These are phyloP conservation scores for Corythoichthys haematopterus DNA, from an alignment of 2,113 vertebrate genomes.

Conservation along the genomic window DNA sequence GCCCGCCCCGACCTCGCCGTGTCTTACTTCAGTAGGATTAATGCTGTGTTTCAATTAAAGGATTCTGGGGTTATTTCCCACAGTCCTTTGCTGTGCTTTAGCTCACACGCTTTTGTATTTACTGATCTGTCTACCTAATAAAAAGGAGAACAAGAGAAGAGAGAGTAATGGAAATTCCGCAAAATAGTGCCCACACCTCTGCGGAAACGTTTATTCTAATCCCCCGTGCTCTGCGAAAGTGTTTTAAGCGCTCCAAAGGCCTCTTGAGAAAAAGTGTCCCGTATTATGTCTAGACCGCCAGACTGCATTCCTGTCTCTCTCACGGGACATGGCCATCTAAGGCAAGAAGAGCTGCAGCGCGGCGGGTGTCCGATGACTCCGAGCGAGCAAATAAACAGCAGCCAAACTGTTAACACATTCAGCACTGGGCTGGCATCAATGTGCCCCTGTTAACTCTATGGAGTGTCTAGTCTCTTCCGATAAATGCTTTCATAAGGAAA, in stretches of 20 bases:
- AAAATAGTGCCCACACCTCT: not conserved
- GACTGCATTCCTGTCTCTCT: constrained; percentile 65
- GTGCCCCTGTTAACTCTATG: constrained; percentile 20
- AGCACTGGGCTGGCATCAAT: constrained; percentile 16
- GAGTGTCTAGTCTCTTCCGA: constrained; percentile 10
- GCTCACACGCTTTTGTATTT: constrained; percentile 3
- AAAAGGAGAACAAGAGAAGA: not conserved
- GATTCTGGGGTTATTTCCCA: constrained; percentile 42
- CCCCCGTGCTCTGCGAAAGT: not conserved
- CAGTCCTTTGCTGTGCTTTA: constrained; percentile 12
- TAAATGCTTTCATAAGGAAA: constrained; percentile 6
- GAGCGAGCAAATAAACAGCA: constrained; percentile 68
- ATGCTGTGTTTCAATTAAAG: constrained; percentile 41
- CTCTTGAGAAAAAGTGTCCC: not conserved
- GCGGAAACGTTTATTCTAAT: not conserved
- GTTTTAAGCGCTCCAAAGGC: not conserved
- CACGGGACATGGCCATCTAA: constrained; percentile 67
- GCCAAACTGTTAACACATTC: constrained; percentile 53
- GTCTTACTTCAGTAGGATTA: constrained; percentile 36
- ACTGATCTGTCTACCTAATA: constrained; percentile 3
- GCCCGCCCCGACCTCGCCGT: not conserved
- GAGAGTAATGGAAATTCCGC: constrained; percentile 1
- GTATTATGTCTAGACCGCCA: constrained; percentile 69
- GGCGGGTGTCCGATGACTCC: constrained; percentile 56
- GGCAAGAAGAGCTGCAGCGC: constrained; percentile 58